A percentile compares a stretch with the other conserved stretches of the same genome.
These are phyloP conservation scores for Chloroceryle aenea DNA, from an alignment of 2,113 vertebrate species.

Conservation along the genomic window DNA sequence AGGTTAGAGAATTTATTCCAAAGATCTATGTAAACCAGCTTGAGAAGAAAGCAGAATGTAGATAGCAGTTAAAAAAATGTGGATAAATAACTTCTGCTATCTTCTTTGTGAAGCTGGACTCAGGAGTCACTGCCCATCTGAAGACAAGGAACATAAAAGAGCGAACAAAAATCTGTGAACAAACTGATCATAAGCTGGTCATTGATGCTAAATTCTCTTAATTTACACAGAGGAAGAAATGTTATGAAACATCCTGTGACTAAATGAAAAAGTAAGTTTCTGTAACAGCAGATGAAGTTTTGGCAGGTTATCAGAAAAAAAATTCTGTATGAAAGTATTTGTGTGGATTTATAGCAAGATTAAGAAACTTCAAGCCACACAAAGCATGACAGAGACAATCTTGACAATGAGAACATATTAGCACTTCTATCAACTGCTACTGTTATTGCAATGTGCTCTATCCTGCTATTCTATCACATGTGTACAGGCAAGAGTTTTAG, in stretches of 20 bases:
- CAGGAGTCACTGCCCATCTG: accelerated
- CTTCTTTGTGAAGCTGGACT: background rate
- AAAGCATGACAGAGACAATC: background rate
- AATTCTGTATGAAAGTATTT: background rate
- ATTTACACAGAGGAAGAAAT: background rate
- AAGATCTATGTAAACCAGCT: background rate
- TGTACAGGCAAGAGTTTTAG: background rate
- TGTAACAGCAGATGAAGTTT: background rate
- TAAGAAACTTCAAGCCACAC: background rate
- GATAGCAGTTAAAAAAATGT: background rate
- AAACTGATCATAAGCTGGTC: background rate
- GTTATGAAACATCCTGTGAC: background rate
- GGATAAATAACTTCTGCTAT: background rate
- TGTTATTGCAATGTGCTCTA: accelerated
- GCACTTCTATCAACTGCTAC: background rate
- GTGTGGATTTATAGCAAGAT: background rate
- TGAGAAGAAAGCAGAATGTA: background rate
- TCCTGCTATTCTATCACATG: background rate
- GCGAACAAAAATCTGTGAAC: background rate
- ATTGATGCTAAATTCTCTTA: background rate
- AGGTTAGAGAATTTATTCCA: background rate
- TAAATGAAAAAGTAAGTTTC: background rate
- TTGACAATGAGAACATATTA: background rate
- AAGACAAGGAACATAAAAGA: background rate
- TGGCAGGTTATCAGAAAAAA: background rate